Evolutionary conservation across 2,888 invertebrate genomes (phyloP).

Genomic region (Dynastes maya): DNA sequence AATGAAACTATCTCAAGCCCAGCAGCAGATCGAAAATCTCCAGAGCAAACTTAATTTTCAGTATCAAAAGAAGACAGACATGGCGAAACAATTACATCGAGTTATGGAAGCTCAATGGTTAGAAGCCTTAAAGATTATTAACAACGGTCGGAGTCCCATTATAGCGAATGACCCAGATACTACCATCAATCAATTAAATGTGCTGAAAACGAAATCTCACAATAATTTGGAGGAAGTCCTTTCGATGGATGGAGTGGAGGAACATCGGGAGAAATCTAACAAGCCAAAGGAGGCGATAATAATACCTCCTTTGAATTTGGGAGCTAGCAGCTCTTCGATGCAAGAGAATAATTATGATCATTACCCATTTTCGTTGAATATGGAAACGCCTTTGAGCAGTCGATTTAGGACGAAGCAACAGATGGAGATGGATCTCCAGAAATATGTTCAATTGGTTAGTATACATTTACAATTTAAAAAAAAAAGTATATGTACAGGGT

Average conservation of each 20-base stretch:
- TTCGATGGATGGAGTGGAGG: slow-evolving; percentile 48
- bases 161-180: slow-evolving; percentile 47
- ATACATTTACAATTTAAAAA: background rate
- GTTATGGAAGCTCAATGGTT: slow-evolving; percentile 87
- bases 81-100: slow-evolving; percentile 83
- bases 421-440: slow-evolving; percentile 70
- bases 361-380: slow-evolving; percentile 53
- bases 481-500: too few species aligned
- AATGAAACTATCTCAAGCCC: slow-evolving; percentile 80
- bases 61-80: slow-evolving; percentile 75
- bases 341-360: slow-evolving; percentile 53
- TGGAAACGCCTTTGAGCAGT: slow-evolving; percentile 67
- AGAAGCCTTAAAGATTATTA: slow-evolving; percentile 81
- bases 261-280: slow-evolving; percentile 5
- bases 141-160: slow-evolving; percentile 59
- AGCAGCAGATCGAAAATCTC: slow-evolving; percentile 78
- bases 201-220: slow-evolving; percentile 63
- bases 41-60: slow-evolving; percentile 74
- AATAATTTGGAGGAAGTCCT: slow-evolving; percentile 64
- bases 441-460: slow-evolving; percentile 72
- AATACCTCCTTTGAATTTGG: slow-evolving; percentile 39
- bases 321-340: slow-evolving; percentile 53
- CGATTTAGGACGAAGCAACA: slow-evolving; percentile 58
- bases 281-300: background rate
- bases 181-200: slow-evolving; percentile 63